phyloP scores from a whole-genome alignment of 2,113 vertebrate genomes.

The Micromys minutus region DNA sequence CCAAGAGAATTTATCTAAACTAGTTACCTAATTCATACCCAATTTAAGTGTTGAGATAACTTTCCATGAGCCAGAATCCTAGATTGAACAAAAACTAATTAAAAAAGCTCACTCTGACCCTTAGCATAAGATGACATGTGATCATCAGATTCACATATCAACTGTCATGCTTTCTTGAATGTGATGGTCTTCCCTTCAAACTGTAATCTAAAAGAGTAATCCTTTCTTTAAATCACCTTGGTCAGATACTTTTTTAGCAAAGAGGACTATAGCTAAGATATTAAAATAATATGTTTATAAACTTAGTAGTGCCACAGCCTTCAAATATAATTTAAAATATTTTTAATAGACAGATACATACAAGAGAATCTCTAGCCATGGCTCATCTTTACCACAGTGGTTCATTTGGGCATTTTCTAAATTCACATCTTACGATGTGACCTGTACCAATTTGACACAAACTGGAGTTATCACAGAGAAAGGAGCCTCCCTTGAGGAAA shows the following conservation, averaged over 20 bases:
- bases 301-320: background rate
- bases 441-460: too few relatives aligned
- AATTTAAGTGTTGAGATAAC: background rate
- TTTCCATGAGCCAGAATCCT: background rate
- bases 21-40: too few relatives aligned
- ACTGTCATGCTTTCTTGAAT: background rate
- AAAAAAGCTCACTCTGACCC: background rate
- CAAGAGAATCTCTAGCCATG: too few relatives aligned
- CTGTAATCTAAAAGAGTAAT: background rate
- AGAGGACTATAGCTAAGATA: background rate
- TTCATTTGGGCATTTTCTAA: background rate
- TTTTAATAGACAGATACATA: background rate
- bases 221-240: background rate
- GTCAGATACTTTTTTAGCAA: background rate
- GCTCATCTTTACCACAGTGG: background rate
- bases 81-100: background rate
- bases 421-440: background rate
- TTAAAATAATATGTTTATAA: background rate
- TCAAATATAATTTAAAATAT: background rate
- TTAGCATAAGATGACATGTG: background rate
- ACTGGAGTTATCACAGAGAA: too few relatives aligned
- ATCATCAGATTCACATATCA: background rate
- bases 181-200: background rate
- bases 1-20: background rate
- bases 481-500: too few relatives aligned